phyloP scores from a whole-genome alignment of 2,888 invertebrate species.

The Euzetes globulus region DNA sequence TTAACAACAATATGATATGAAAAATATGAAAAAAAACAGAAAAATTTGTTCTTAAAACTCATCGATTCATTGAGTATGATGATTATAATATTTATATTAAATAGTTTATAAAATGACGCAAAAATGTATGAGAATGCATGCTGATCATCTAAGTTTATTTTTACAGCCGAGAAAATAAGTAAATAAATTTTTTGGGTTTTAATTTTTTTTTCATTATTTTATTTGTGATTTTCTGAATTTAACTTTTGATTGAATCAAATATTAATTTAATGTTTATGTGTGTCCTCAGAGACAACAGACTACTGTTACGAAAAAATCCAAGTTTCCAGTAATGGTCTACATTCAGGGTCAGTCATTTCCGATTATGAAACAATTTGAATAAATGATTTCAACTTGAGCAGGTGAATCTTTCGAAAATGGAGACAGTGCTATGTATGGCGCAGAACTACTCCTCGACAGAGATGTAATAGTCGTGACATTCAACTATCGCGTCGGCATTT shows the following conservation, averaged over 20 bases:
- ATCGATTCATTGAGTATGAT: no score
- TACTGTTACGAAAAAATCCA: background rate
- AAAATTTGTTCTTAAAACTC: no score
- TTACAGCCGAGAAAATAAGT: no score
- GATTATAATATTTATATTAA: no score
- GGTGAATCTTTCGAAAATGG: constrained; percentile 52
- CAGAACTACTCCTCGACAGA: constrained; percentile 51
- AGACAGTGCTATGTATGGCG: constrained; percentile 51
- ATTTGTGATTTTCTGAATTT: background rate
- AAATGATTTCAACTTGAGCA: constrained; percentile 49
- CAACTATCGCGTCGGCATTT: constrained; percentile 53
- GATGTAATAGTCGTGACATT: constrained; percentile 53
- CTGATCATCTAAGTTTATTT: no score
- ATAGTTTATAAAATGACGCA: no score
- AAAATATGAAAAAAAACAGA: no score
- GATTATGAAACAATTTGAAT: no score
- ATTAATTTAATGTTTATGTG: background rate
- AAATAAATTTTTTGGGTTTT: no score
- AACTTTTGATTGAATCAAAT: background rate
- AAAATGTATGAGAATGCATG: no score
- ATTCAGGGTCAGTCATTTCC: constrained; percentile 33
- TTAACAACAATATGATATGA: no score
- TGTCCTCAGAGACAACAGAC: background rate
- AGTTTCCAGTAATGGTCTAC: constrained; percentile 34
- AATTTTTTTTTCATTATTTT: no score